Evolutionary conservation across 2,888 invertebrate species (phyloP).

Genomic region (Drosophila paracracens): DNA sequence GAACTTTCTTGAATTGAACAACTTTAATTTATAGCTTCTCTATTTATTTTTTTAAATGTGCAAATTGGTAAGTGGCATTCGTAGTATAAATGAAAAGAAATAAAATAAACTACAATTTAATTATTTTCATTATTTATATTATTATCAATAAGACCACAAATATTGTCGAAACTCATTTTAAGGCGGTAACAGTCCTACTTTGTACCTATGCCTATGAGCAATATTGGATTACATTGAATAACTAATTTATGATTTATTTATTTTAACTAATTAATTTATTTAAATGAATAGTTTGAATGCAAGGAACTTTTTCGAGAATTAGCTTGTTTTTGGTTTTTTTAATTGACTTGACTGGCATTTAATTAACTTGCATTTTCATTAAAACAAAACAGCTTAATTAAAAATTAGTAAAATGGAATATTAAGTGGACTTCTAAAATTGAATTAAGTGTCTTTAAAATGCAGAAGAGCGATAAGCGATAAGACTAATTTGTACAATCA

Average conservation of each 20-base stretch:
- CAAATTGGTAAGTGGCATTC: background rate
- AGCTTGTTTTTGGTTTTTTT: background rate
- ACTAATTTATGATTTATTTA: no score
- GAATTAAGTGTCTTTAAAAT: no score
- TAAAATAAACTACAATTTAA: background rate
- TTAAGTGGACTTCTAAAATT: fast-evolving
- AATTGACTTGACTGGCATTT: background rate
- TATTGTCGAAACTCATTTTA: background rate
- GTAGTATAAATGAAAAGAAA: background rate
- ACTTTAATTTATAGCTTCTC: background rate
- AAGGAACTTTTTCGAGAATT: background rate
- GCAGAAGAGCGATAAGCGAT: background rate
- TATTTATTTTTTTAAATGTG: background rate
- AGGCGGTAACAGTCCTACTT: background rate
- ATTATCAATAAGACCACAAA: background rate
- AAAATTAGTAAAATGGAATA: background rate
- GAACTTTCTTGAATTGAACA: background rate
- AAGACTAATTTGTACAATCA: no score
- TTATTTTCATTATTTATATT: background rate
- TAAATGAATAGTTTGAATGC: background rate
- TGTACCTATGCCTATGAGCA: no score
- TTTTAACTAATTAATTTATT: background rate
- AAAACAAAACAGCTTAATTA: background rate
- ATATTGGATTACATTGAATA: no score
- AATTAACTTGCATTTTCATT: background rate